Evolutionary conservation across 2,888 invertebrate genomes (phyloP).

Genomic region (Euplagia quadripunctaria): DNA sequence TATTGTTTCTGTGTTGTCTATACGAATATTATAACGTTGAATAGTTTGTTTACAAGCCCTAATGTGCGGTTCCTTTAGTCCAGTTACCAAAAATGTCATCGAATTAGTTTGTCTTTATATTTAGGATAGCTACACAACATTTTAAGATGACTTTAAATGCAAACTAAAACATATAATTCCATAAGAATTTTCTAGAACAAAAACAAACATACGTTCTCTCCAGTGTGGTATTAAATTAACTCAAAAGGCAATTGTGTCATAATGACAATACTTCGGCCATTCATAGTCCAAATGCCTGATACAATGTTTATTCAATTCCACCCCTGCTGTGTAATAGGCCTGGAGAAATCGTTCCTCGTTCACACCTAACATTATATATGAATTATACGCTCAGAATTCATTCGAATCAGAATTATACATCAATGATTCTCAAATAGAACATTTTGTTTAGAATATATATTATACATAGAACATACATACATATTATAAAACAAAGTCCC

Average conservation of each 20-base stretch:
- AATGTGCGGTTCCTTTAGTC: too few relatives aligned
- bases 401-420: background rate
- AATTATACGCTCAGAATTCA: constrained; percentile 25
- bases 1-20: background rate
- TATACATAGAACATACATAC: too few relatives aligned
- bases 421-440: constrained; percentile 5
- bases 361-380: constrained; percentile 32
- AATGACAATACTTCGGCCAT: background rate
- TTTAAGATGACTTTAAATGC: too few relatives aligned
- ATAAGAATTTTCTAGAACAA: background rate
- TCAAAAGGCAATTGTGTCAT: constrained; percentile 6
- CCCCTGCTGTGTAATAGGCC: constrained; percentile 22
- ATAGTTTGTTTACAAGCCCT: too few relatives aligned
- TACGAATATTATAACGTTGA: background rate
- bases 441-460: background rate
- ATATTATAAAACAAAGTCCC: too few relatives aligned
- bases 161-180: too few relatives aligned
- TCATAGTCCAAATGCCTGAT: background rate
- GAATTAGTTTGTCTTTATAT: too few relatives aligned
- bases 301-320: constrained; percentile 18
- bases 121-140: too few relatives aligned
- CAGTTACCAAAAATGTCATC: too few relatives aligned
- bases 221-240: constrained; percentile 6
- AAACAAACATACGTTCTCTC: constrained; percentile 13
- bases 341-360: constrained; percentile 17